These are phyloP conservation scores for Pseudococcus longispinus DNA, from an alignment of 2,888 invertebrate genomes.

Conservation along the genomic window DNA sequence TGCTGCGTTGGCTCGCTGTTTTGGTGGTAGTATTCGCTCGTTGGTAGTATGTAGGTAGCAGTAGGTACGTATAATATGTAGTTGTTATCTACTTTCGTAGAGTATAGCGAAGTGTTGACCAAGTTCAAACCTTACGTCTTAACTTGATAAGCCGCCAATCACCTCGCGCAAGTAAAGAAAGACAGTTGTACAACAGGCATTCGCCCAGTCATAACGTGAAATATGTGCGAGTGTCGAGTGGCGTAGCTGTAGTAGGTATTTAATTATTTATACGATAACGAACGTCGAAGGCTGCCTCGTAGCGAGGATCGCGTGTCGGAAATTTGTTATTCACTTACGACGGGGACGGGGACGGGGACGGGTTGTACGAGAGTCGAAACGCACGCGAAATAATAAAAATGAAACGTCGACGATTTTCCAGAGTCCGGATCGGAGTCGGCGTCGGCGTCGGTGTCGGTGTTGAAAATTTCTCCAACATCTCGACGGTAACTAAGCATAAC, in stretches of 20 bases:
- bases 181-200: neutral
- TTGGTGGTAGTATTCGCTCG: too few species aligned
- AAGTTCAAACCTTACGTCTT: neutral
- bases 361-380: neutral
- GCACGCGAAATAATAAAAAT: conserved; percentile 3
- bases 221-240: neutral
- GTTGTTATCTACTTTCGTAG: neutral
- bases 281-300: neutral
- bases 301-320: neutral
- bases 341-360: neutral
- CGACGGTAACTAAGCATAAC: neutral
- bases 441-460: neutral
- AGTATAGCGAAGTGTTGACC: neutral
- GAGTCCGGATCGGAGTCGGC: neutral
- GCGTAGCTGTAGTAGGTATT: neutral
- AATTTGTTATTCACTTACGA: neutral
- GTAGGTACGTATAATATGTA: too few species aligned
- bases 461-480: neutral
- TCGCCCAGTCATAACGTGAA: neutral
- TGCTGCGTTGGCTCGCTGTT: neutral
- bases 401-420: neutral
- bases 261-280: conserved; percentile 30
- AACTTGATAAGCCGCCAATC: neutral
- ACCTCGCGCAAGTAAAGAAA: neutral
- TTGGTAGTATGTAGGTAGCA: neutral